Conservation (phyloP, 2,113 vertebrate genomes). For the Thymallus thymallus region DNA sequence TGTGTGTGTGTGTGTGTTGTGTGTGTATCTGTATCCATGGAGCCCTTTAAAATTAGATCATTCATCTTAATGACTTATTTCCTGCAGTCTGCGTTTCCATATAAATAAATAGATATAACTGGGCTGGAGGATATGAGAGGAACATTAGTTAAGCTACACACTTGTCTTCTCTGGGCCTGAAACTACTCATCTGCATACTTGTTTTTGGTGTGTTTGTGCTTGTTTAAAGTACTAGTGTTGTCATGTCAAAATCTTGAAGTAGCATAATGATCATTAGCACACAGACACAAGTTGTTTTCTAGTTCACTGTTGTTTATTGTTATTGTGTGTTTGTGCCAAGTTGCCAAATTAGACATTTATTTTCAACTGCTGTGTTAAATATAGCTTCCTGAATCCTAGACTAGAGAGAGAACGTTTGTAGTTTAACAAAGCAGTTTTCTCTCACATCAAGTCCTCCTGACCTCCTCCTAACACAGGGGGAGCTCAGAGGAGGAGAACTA, state of each 20-base stretch:
- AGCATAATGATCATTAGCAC: too few species aligned
- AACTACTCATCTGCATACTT: neutral
- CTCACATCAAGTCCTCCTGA: too few species aligned
- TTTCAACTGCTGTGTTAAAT: neutral
- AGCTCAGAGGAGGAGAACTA: neutral
- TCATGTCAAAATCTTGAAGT: too few species aligned
- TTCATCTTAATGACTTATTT: conserved; percentile 59
- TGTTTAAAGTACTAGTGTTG: neutral
- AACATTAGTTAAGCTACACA: neutral
- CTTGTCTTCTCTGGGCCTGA: neutral
- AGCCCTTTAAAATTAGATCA: conserved; percentile 55
- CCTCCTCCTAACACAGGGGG: too few species aligned
- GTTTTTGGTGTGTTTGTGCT: neutral
- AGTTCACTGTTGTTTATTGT: too few species aligned
- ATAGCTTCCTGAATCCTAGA: neutral
- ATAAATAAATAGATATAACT: conserved; percentile 50
- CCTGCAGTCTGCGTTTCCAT: conserved; percentile 33
- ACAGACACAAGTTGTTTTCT: too few species aligned
- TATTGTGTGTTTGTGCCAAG: neutral
- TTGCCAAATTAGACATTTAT: neutral
- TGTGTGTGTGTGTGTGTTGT: conserved; percentile 14
- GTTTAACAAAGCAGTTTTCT: too few species aligned
- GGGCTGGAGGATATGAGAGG: neutral
- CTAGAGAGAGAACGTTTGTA: too few species aligned
- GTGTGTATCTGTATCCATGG: conserved; percentile 20